Percentiles rank a stretch among this genome's conserved stretches.
phyloP scores from a whole-genome alignment of 2,888 invertebrate genomes.

The Deilephila elpenor region DNA sequence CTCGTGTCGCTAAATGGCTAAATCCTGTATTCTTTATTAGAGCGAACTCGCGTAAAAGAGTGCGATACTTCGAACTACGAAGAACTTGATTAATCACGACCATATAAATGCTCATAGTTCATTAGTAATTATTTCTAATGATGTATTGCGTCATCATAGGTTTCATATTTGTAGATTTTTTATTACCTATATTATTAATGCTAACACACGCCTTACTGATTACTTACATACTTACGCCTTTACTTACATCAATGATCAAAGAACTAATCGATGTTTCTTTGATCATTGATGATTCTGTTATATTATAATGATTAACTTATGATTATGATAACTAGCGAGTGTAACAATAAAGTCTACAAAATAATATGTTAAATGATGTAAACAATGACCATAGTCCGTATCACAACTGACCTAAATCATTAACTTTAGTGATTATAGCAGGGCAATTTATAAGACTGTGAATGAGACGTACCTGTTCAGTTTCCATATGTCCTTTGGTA shows the following conservation, averaged over 20 bases:
- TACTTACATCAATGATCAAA: too few species aligned
- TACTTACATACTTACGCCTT: too few species aligned
- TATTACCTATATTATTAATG: too few species aligned
- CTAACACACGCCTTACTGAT: too few species aligned
- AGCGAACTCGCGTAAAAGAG: neutral
- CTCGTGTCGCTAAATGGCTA: neutral
- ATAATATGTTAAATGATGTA: neutral
- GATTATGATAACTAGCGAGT: neutral
- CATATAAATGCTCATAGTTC: neutral
- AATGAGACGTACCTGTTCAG: conserved; percentile 65
- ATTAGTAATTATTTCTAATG: neutral
- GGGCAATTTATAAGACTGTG: neutral
- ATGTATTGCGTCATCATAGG: neutral
- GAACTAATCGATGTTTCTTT: too few species aligned
- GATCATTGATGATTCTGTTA: neutral
- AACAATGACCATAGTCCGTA: conserved; percentile 6
- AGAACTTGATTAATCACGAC: neutral
- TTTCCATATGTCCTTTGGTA: conserved; percentile 91
- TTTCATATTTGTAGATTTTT: neutral
- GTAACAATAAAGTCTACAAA: conserved; percentile 5
- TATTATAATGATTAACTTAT: neutral
- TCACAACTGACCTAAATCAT: conserved; percentile 16
- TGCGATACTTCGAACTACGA: neutral
- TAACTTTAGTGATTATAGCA: neutral
- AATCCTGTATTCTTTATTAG: neutral